Percentiles rank a stretch among this genome's conserved stretches.
These are phyloP conservation scores for Leucopternis melanops DNA, from an alignment of 2,113 vertebrate genomes.

Conservation along the genomic window DNA sequence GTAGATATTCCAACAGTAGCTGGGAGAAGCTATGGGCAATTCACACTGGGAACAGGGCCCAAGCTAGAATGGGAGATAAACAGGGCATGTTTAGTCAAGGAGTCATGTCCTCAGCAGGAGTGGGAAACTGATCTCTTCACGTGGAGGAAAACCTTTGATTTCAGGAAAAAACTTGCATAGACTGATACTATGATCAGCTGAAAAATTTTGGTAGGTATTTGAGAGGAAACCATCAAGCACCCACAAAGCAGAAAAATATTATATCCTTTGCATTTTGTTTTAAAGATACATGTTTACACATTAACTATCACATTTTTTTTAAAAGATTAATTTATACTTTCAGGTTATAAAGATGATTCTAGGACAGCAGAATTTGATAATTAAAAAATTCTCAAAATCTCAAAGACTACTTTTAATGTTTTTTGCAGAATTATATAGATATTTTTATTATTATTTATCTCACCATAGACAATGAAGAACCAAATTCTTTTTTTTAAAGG, in stretches of 20 bases:
- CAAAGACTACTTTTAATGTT: not conserved
- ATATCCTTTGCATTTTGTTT: not conserved
- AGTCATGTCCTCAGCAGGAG: not conserved
- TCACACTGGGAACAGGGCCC: too few species aligned
- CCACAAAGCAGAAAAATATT: not conserved
- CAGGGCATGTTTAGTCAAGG: not conserved
- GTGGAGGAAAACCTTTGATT: not conserved
- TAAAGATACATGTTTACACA: not conserved
- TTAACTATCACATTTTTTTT: not conserved
- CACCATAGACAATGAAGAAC: not conserved
- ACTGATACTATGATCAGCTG: not conserved
- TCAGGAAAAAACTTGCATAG: not conserved
- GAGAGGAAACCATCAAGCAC: not conserved
- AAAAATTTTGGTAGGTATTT: not conserved
- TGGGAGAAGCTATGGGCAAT: not conserved
- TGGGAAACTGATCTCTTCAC: not conserved
- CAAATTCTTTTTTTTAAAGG: not conserved
- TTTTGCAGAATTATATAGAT: not conserved
- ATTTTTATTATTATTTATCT: not conserved
- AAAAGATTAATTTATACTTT: not conserved
- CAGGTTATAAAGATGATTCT: not conserved
- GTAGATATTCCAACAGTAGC: not conserved
- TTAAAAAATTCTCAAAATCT: not conserved
- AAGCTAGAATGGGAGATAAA: not conserved
- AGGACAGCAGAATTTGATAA: not conserved